Evolutionary conservation across 2,113 vertebrate genomes (phyloP).

Genomic region (Anser brachyrhynchus): DNA sequence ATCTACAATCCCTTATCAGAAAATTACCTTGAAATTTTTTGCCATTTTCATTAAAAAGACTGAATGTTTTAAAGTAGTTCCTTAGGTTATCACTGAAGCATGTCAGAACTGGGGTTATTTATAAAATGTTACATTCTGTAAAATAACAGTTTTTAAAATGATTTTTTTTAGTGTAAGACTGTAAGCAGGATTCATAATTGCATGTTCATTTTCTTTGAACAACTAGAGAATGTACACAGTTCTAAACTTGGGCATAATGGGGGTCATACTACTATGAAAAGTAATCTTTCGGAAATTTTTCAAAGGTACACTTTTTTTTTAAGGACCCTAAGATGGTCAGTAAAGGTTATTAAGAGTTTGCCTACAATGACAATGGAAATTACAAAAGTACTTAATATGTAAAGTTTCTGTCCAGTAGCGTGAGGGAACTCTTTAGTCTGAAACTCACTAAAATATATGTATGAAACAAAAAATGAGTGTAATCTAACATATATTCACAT

Average conservation of each 20-base stretch:
- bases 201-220: background rate
- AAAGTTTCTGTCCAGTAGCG: background rate
- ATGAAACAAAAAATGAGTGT: background rate
- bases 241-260: background rate
- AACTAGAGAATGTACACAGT: background rate
- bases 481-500: background rate
- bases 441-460: background rate
- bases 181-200: background rate
- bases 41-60: slow-evolving; percentile 21
- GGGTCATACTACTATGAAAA: background rate
- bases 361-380: background rate
- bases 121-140: background rate
- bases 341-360: background rate
- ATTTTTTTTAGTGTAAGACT: background rate
- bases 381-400: background rate
- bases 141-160: background rate
- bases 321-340: background rate
- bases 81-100: background rate
- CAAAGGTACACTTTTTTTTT: background rate
- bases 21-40: slow-evolving; percentile 6
- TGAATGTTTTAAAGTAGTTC: background rate
- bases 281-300: background rate
- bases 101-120: background rate
- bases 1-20: slow-evolving; percentile 38
- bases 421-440: background rate